Base-by-base conservation (phyloP, 2,113 vertebrate genomes). In the Psilopogon haemacephalus region DNA sequence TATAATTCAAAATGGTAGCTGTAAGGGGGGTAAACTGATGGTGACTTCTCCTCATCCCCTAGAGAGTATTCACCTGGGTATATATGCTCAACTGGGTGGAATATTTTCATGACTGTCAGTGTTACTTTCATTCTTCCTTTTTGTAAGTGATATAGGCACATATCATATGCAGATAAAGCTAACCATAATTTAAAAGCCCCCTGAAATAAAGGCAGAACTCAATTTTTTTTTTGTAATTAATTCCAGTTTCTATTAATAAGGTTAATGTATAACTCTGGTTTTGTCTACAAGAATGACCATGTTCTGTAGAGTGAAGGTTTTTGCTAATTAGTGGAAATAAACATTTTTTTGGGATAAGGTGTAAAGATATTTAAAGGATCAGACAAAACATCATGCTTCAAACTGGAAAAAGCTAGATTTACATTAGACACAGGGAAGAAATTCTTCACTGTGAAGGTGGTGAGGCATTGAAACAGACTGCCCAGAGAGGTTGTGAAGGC, bases 21-120 rank as follows among this genome's bases (percentile, higher is more conserved):
- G 5, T 56, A 30, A 71, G 72, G 54, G 33, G 9, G 16, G 54
- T 69, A 56, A 87, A 48, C 18, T 62, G 9, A 27, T 60, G 0
- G 0, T 21, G 20, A 32, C 32, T 82, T 24, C 89, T 76, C 40
- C 6, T 21, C 6, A 2, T 75, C 16, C 60, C 28, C 20, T 58
- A 17, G 20, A 24, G 18, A 75, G 21, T 37, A 14, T 54, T 54
- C 0, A 0, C 44, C 35, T 50, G 46, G 17, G 5, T 48, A 4
- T 59, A 23, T 59, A 23, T 28, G n/a, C 21, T 13, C 9, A 68
- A 18, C 24, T 63, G 58, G 28, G 12, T 77, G 54, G 23, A 60
- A 58, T 5, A 2, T 33, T 78, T 55, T 38, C 0, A 0, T 55
- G 23, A 84, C 5, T 72, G 23, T 30, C 26, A 9, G 0, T 40